Base-by-base conservation (phyloP, 2,888 invertebrate genomes). In the Choreutis nemorana region DNA sequence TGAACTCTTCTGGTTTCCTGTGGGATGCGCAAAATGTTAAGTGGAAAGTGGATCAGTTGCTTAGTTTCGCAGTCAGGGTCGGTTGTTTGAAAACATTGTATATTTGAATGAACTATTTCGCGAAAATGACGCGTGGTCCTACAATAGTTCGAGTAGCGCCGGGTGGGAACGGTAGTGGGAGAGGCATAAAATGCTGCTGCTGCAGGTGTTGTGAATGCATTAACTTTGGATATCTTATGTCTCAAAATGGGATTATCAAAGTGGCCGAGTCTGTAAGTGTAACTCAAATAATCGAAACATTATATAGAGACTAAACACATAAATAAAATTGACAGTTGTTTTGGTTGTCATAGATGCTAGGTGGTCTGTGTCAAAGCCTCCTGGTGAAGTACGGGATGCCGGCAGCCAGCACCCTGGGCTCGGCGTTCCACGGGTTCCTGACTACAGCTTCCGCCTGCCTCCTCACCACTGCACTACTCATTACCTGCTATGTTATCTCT, bases 391-490 rank as follows among this genome's bases (percentile, higher is more conserved):
- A 88, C 48, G 93, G 94, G 0, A 66, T 89, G 32, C 81, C 85
- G 1, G 87, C 89, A 46, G 87, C 90, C 1, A 78, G 83, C 35
- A 83, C 82, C 9, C 86, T 93, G 57, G 93, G 93, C 4, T 83
- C 87, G 2, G 88, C 92, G 2, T 89, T 90, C 60, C 87, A 89
- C 41, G 86, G 91, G 21, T 90, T 92, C 53, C 67, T 93, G 34
- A 90, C 91, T 6, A 89, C 91, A 1, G 87, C 87, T 0, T 89
- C 90, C 0, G 89, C 90, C 34, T 91, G 91, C 44, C 83, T 91
- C 27, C 83, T 91, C 43, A 92, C 90, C 18, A 89, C 90, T 0
- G 72, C 85, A 2, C 77, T 93, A 1, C 77, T 93, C 23, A 80
- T 92, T 31, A 63, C 86, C 12, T 91, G 90, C 58, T 94, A 93